Evolutionary conservation across 2,797 vertebrate species (phyloP).

Genomic region (Ambastaia sidthimunki): DNA sequence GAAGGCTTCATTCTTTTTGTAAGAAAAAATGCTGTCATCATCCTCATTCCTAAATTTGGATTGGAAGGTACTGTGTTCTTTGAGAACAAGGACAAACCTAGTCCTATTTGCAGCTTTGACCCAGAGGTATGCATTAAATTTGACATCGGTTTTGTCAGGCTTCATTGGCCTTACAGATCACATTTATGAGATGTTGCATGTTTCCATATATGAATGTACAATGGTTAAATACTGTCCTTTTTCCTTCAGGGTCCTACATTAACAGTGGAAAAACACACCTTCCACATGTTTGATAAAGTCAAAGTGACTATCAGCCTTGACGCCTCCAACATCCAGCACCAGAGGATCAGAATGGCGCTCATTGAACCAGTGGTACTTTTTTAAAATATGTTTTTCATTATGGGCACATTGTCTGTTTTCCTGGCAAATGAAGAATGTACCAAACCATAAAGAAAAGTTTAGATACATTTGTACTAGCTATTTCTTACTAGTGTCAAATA

Average conservation of each 20-base stretch:
- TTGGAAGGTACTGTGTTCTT: conserved; percentile 97
- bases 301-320: conserved; percentile 92
- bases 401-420: too few species aligned
- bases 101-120: conserved; percentile 81
- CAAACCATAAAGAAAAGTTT: too few species aligned
- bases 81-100: conserved; percentile 86
- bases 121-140: conserved; percentile 81
- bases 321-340: conserved; percentile 92
- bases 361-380: conserved; percentile 88
- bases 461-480: too few species aligned
- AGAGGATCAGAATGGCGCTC: conserved; percentile 95
- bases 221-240: not conserved
- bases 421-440: too few species aligned
- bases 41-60: conserved; percentile 83
- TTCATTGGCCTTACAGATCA: not conserved
- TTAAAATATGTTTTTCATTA: too few species aligned
- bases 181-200: not conserved
- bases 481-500: too few species aligned
- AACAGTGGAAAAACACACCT: conserved; percentile 84
- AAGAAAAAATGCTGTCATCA: conserved; percentile 96
- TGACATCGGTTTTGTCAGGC: not conserved
- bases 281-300: conserved; percentile 90
- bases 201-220: not conserved
- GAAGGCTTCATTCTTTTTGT: conserved; percentile 93
- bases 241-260: conserved; percentile 82